Percentiles rank a stretch among this genome's conserved stretches.
These are phyloP conservation scores for Rhodeus uyekii DNA, from an alignment of 2,797 vertebrate genomes.

Conservation along the genomic window DNA sequence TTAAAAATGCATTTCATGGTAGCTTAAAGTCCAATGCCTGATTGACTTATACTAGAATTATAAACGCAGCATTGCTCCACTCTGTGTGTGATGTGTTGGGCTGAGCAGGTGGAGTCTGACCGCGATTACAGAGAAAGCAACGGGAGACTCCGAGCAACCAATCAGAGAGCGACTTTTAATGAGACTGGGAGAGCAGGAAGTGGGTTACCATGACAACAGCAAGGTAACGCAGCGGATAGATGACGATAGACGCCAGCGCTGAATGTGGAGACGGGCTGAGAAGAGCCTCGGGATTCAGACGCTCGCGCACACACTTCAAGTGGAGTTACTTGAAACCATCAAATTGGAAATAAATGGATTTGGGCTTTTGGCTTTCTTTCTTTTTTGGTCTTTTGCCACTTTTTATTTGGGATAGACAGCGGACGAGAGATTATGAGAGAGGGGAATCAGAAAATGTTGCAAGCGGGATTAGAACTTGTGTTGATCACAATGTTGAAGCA, in stretches of 20 bases:
- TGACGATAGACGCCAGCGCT: constrained; percentile 21
- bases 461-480: not conserved
- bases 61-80: no score
- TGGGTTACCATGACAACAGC: constrained; percentile 54
- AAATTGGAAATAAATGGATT: not conserved
- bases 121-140: no score
- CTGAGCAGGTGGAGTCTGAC: no score
- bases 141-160: constrained; percentile 29
- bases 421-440: not conserved
- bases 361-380: not conserved
- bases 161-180: constrained; percentile 42
- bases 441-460: not conserved
- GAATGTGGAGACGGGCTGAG: no score
- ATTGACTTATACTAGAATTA: not conserved
- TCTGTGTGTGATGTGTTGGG: no score
- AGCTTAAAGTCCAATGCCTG: not conserved
- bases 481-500: not conserved
- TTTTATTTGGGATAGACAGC: not conserved
- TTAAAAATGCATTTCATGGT: not conserved
- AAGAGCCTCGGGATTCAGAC: not conserved
- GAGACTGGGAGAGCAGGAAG: constrained; percentile 18
- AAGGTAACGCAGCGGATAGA: constrained; percentile 36
- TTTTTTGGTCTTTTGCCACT: not conserved
- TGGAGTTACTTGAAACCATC: not conserved
- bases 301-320: not conserved